These are phyloP conservation scores for Beroe forskalii DNA, from an alignment of 37 sponge, comb jelly and placozoan genomes.

Conservation along the genomic window DNA sequence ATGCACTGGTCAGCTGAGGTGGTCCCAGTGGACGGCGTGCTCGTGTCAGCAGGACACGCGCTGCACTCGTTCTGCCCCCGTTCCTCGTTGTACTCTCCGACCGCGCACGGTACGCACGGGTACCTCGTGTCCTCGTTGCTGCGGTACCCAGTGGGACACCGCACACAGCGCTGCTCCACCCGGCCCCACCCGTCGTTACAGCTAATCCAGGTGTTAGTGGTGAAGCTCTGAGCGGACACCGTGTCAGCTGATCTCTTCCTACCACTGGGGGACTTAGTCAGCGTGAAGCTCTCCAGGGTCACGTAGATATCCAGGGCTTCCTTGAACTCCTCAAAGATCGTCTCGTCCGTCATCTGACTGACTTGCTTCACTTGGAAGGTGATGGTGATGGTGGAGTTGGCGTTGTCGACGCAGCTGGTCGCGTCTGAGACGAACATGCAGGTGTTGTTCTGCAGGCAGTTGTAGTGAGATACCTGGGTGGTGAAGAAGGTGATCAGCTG, in stretches of 20 bases:
- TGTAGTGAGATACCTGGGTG: background rate
- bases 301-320: slow-evolving; percentile 11
- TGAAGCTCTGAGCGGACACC: background rate
- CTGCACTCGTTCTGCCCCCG: slow-evolving; percentile 3
- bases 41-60: background rate
- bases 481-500: slow-evolving; percentile 61
- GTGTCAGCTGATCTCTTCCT: background rate
- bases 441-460: background rate
- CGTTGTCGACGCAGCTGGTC: slow-evolving; percentile 10
- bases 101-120: slow-evolving; percentile 40
- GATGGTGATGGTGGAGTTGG: slow-evolving; percentile 4
- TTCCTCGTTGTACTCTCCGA: background rate
- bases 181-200: slow-evolving; percentile 59
- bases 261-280: background rate
- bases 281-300: background rate
- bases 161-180: slow-evolving; percentile 47
- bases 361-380: slow-evolving; percentile 22
- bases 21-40: slow-evolving; percentile 28
- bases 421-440: background rate
- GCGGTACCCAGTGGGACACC: slow-evolving; percentile 49
- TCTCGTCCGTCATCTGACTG: background rate
- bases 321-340: background rate
- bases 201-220: background rate
- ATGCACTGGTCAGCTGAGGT: slow-evolving; percentile 3
- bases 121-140: slow-evolving; percentile 47